These are phyloP conservation scores for Drosophila littoralis DNA, from an alignment of 1,140 invertebrate genomes.

Conservation along the genomic window DNA sequence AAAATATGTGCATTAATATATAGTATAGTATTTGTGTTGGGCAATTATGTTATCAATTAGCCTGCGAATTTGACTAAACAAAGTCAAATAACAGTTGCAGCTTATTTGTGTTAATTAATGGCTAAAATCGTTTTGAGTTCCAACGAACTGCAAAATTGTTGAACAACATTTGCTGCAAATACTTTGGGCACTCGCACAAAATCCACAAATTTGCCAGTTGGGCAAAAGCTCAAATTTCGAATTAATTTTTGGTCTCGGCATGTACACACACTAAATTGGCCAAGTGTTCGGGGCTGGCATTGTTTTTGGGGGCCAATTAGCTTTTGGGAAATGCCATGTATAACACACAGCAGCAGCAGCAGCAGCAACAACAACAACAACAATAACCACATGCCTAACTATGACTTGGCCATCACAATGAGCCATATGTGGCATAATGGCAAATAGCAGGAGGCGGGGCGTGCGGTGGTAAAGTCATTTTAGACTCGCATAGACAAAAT, in stretches of 20 bases:
- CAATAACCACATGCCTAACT: conserved; percentile 22
- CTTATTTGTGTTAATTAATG: conserved; percentile 23
- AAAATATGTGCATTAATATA: no score
- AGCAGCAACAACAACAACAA: conserved; percentile 9
- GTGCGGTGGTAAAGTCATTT: conserved; percentile 36
- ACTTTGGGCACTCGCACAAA: conserved; percentile 34
- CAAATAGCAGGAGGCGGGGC: conserved; percentile 16
- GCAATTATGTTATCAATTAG: not conserved
- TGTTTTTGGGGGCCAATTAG: conserved; percentile 64
- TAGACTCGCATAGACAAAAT: conserved; percentile 52
- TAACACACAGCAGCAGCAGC: conserved; percentile 13
- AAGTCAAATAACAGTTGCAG: conserved; percentile 17
- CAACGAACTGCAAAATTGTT: conserved; percentile 28
- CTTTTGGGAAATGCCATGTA: conserved; percentile 50
- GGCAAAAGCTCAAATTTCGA: conserved; percentile 34
- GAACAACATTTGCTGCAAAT: conserved; percentile 11
- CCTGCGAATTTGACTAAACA: not conserved
- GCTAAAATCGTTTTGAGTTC: conserved; percentile 5
- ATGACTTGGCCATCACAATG: conserved; percentile 46
- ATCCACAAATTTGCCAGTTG: conserved; percentile 36
- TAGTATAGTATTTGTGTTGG: not conserved
- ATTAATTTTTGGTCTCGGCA: conserved; percentile 26
- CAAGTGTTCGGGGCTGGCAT: conserved; percentile 37
- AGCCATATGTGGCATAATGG: conserved; percentile 50
- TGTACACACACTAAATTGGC: conserved; percentile 49